Base-by-base conservation (phyloP, 2,113 vertebrate species). In the Lepisosteus osseus region DNA sequence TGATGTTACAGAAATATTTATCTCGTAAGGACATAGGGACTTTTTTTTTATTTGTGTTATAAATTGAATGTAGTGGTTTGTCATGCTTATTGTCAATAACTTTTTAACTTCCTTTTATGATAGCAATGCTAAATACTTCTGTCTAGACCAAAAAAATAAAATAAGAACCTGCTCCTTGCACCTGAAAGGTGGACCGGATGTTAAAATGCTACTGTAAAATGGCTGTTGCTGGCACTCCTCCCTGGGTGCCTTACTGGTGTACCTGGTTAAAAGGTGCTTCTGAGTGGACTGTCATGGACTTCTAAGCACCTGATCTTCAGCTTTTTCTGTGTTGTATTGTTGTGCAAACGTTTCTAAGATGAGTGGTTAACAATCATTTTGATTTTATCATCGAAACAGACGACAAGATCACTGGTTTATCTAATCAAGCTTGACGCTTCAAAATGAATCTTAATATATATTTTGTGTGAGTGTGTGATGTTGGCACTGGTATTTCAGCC, bases 21-120 rank as follows among this genome's bases (percentile, higher is more conserved):
- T 90, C 84, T 84, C 83, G 83, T 85, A 91, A 88, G 83, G 79
- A 87, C 82, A 81, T 84, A 64, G 79, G 85, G 9, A 80, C 82
- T 69, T 85, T 88, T 81, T 81, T 78, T 91, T 87, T 87, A 90
- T 82, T 84, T 89, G 86, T 86, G 86, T 90, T 92, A 89, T 88
- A 87, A 88, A 86, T 74, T 93, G 92, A 94, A 91, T 93, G 94
- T 92, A 94, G 92, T 91, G 88, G 90, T 92, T 82, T 87, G 84
- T 91, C 86, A 87, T 89, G 78, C 87, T 89, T 87, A 80, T 91
- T 92, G 82, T 82, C 81, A 81, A 69, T 78, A 84, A 71, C 74
- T 77, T 81, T 78, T 79, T 86, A 79, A 84, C 77, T 88, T 91
- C 78, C 79, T 90, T 87, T 90, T 86, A 87, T 89, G 86, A 83